These are phyloP conservation scores for Pipistrellus nathusii DNA, from an alignment of 2,797 vertebrate genomes.

Conservation along the genomic window DNA sequence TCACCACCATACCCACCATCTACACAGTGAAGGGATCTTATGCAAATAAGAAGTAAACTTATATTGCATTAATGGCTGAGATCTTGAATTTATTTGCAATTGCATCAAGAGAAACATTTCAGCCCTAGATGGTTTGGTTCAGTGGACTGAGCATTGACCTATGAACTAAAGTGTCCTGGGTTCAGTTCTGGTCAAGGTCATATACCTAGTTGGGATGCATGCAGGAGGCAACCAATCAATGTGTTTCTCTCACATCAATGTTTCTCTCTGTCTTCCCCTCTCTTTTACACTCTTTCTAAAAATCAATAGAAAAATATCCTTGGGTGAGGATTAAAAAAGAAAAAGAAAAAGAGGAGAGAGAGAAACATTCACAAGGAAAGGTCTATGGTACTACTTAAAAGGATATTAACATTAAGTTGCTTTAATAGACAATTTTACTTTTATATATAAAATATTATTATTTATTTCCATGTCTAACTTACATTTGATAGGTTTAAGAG, in stretches of 20 bases:
- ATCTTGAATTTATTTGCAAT: neutral
- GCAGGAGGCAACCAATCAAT: too few species aligned
- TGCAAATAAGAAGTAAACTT: neutral
- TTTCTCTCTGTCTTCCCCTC: too few species aligned
- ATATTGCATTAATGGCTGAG: neutral
- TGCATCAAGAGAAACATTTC: neutral
- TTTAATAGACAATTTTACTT: neutral
- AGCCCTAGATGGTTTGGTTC: too few species aligned
- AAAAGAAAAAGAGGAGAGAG: too few species aligned
- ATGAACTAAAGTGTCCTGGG: too few species aligned
- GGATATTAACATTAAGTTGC: neutral
- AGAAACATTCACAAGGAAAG: neutral
- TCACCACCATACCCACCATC: neutral
- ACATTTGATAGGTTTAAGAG: neutral
- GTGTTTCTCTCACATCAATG: too few species aligned
- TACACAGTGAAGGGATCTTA: neutral
- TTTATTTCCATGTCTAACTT: neutral
- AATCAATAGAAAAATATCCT: too few species aligned
- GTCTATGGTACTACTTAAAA: neutral
- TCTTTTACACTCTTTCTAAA: too few species aligned
- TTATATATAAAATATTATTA: neutral
- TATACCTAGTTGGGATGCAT: too few species aligned
- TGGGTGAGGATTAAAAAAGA: too few species aligned
- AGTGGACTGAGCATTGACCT: too few species aligned
- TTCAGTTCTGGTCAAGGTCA: too few species aligned